A percentile compares a stretch with the other conserved stretches of the same genome.
phyloP scores from a whole-genome alignment of 2,888 invertebrate genomes.

The Carcina quercana region DNA sequence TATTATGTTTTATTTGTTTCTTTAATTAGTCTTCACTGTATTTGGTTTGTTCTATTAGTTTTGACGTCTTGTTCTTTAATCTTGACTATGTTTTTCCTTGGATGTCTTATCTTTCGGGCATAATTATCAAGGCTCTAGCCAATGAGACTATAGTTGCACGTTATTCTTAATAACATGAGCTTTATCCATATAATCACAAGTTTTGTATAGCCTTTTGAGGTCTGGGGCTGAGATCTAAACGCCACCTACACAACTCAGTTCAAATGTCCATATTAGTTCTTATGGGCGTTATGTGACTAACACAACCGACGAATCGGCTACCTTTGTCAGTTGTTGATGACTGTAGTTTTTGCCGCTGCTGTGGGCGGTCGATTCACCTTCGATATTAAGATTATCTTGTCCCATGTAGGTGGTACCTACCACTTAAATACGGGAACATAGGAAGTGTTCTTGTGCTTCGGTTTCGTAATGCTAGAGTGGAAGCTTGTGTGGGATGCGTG shows the following conservation, averaged over 20 bases:
- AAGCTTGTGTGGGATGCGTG: slow-evolving; percentile 32
- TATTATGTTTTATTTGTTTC: no score
- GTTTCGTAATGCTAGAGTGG: slow-evolving; percentile 39
- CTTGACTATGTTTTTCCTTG: no score
- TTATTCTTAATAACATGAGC: no score
- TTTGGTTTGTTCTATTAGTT: no score
- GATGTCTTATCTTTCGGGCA: no score
- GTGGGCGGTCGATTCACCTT: slow-evolving; percentile 69
- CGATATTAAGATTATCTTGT: slow-evolving; percentile 54
- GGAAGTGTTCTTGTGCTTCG: slow-evolving; percentile 37
- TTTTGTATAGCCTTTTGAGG: slow-evolving; percentile 47
- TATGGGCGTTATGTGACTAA: slow-evolving; percentile 59
- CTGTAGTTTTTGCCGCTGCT: slow-evolving; percentile 42
- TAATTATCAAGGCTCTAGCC: no score
- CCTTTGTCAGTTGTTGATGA: slow-evolving; percentile 63
- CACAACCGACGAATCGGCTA: slow-evolving; percentile 57
- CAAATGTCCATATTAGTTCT: slow-evolving; percentile 66
- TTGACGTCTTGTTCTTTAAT: no score
- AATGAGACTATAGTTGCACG: no score
- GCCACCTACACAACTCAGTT: slow-evolving; percentile 55
- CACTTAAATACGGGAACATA: slow-evolving; percentile 33
- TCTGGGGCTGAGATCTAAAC: slow-evolving; percentile 47
- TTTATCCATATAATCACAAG: slow-evolving; percentile 9
- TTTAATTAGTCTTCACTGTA: no score
- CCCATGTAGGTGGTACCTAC: slow-evolving; percentile 50